Base-by-base conservation (phyloP, 2,888 invertebrate species). In the Meloe dianella region DNA sequence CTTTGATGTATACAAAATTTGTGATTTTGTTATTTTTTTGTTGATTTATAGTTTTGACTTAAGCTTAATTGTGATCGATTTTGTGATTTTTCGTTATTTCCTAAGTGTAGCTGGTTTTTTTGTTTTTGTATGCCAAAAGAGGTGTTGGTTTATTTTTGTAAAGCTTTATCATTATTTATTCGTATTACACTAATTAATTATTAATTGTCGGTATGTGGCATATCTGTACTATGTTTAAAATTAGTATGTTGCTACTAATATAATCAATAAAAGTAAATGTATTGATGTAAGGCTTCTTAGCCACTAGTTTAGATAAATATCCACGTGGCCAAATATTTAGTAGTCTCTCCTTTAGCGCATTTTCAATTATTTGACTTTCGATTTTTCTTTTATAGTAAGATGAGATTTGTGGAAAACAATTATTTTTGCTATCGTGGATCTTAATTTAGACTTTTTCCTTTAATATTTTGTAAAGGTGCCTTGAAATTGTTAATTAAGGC, bases 401-500 rank as follows among this genome's bases (percentile, higher is more conserved):
- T 12, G 7, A 22, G 22, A 22, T 22, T 22, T 24, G 4, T 22
- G 10, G 12, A 12, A 10, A 22, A 51, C 12, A 51, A 3, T 70
- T 68, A 66, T 68, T 68, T 70, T 73, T 71, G 76, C 77, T 75
- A 75, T 70, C 74, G 77, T 79, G 77, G 76, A 77, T 79, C 65
- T 77, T 74, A 65, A 71, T 77, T 77, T 71, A 71, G 22, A 51
- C 20, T 22, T 51, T 27, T 54, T 51, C 22, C 22, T 77, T 77
- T 66, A 76, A 75, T 77, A 79, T 78, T 81, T 79, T 83, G 84
- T 84, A 82, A 84, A 82, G 84, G 85, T 85, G 85, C 85, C 85
- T 85, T 85, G 84, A 80, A 82, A 82, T 81, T 78, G 80, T 80
- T 88, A 88, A 87, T 87, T 89, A 89, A 89, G 88, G 85, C 84